These are phyloP conservation scores for Apodemus sylvaticus DNA, from an alignment of 2,113 vertebrate species.

Conservation along the genomic window DNA sequence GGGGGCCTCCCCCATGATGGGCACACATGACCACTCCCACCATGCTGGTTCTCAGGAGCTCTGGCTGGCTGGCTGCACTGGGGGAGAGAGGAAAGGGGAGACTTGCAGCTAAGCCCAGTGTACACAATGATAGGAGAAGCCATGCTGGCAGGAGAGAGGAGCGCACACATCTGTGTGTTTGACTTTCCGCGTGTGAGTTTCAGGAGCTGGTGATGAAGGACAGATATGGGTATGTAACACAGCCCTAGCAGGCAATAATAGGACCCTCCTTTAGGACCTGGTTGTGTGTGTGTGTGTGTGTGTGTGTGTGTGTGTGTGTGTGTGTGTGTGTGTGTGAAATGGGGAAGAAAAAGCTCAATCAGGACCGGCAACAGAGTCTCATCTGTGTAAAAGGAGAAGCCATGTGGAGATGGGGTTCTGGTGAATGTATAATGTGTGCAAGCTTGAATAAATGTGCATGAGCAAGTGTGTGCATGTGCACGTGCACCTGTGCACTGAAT, in stretches of 20 bases:
- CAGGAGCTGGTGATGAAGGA: not conserved
- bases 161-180: not conserved
- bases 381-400: constrained; percentile 70
- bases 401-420: constrained; percentile 59
- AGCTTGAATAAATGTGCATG: not conserved
- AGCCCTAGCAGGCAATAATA: constrained; percentile 60
- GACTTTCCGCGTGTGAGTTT: not conserved
- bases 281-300: not conserved
- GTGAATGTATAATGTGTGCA: not conserved
- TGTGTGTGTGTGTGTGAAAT: not conserved
- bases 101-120: not conserved
- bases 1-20: too few species aligned
- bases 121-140: constrained; percentile 53
- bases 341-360: not conserved
- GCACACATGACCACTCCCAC: not conserved
- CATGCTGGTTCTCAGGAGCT: not conserved
- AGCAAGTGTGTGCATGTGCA: not conserved
- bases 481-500: not conserved
- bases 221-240: not conserved
- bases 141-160: constrained; percentile 25
- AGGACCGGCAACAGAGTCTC: constrained; percentile 42
- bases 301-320: not conserved
- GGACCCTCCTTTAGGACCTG: constrained; percentile 11
- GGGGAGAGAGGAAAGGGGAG: not conserved
- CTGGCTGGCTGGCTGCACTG: not conserved